phyloP scores from a whole-genome alignment of 2,113 vertebrate species.

The Paramormyrops kingsleyae region DNA sequence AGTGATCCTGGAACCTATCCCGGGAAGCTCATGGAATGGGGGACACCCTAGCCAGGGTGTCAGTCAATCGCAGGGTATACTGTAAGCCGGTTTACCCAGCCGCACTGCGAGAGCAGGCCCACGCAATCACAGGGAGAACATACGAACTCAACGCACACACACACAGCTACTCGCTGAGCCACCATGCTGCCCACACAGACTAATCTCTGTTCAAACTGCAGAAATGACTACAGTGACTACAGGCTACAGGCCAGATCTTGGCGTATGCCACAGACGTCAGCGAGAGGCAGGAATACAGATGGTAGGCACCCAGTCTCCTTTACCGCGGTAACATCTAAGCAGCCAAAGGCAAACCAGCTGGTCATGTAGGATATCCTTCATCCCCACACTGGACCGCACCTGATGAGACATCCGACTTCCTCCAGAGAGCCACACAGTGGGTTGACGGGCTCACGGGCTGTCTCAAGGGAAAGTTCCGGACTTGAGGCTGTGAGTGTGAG shows the following conservation, averaged over 20 bases:
- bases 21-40: neutral
- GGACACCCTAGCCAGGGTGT: neutral
- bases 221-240: neutral
- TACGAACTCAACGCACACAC: neutral
- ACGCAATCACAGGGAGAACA: neutral
- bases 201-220: conserved; percentile 3
- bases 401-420: neutral
- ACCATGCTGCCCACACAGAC: neutral
- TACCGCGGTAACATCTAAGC: neutral
- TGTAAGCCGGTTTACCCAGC: neutral
- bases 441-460: neutral
- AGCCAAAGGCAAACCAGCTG: neutral
- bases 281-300: neutral
- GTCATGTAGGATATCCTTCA: neutral
- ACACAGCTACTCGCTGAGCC: neutral
- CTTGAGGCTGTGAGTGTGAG: neutral
- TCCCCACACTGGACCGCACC: neutral
- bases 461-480: neutral
- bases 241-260: neutral
- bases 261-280: neutral
- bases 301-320: neutral
- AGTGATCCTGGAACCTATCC: neutral
- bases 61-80: neutral
- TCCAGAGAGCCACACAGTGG: neutral
- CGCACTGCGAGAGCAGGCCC: neutral